Evolutionary conservation across 2,113 vertebrate species (phyloP).

Genomic region (Nerophis ophidion): DNA sequence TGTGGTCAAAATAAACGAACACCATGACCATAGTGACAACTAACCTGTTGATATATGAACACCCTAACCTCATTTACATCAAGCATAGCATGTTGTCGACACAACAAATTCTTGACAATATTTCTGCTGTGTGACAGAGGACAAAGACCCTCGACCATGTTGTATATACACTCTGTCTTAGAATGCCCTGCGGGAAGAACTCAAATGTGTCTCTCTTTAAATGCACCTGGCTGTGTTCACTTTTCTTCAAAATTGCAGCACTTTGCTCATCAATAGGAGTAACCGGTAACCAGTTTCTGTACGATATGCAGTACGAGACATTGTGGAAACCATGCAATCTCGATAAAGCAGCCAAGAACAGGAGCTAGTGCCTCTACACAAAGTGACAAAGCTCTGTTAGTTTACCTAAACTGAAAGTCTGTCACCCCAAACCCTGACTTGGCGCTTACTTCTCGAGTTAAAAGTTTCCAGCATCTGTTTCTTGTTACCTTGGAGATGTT

Average conservation of each 20-base stretch:
- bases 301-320: no score
- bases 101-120: slow-evolving; percentile 8
- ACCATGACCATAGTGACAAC: no score
- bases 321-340: no score
- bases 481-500: slow-evolving; percentile 67
- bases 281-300: background rate
- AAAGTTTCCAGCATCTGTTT: slow-evolving; percentile 53
- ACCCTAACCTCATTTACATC: background rate
- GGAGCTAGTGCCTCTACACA: background rate
- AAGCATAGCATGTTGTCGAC: slow-evolving; percentile 1
- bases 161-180: background rate
- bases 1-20: no score
- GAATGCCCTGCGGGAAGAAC: background rate
- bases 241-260: background rate
- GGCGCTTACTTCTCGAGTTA: slow-evolving; percentile 33
- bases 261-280: no score
- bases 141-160: background rate
- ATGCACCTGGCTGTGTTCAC: background rate
- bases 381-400: slow-evolving; percentile 8
- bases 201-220: no score
- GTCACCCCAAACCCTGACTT: background rate
- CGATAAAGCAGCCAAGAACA: background rate
- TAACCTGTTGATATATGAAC: no score
- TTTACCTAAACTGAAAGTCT: slow-evolving; percentile 23
- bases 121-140: slow-evolving; percentile 1